A percentile compares a stretch with the other conserved stretches of the same genome.
Conservation (phyloP, 2,888 invertebrate genomes). For the Drosophila greeni region DNA sequence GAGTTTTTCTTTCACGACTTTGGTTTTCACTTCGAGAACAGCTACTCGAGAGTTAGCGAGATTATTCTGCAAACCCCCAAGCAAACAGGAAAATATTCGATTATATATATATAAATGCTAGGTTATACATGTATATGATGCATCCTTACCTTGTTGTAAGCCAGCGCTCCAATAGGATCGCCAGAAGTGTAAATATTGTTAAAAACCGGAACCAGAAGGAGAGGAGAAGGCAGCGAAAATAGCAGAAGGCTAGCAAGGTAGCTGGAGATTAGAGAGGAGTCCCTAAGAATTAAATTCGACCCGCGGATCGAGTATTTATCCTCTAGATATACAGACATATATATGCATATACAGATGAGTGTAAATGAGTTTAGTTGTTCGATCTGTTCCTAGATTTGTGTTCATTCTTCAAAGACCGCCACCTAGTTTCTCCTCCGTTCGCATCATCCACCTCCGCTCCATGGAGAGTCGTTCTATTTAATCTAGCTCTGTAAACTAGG, state of each 20-base stretch:
- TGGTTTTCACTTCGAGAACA: conserved; percentile 40
- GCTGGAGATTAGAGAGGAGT: conserved; percentile 54
- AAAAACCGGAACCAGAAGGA: conserved; percentile 46
- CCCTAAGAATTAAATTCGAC: conserved; percentile 44
- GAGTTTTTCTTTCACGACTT: conserved; percentile 47
- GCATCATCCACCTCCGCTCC: conserved; percentile 19
- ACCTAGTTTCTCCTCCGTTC: conserved; percentile 1
- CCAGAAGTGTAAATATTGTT: conserved; percentile 67
- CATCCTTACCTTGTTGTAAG: conserved; percentile 61
- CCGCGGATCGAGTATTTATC: conserved; percentile 27
- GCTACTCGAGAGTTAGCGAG: conserved; percentile 7
- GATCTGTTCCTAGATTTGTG: conserved; percentile 42
- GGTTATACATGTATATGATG: conserved; percentile 45
- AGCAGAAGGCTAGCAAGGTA: conserved; percentile 25
- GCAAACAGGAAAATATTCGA: conserved; percentile 21
- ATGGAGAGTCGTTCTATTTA: conserved; percentile 24
- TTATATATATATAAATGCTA: conserved; percentile 18
- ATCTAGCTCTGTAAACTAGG: conserved; percentile 14
- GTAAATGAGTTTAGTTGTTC: conserved; percentile 21
- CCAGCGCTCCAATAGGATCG: conserved; percentile 50
- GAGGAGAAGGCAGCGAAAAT: conserved; percentile 17
- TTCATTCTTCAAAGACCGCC: conserved; percentile 18
- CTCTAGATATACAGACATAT: conserved; percentile 18
- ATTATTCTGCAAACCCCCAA: conserved; percentile 9
- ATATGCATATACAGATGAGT: conserved; percentile 4